Evolutionary conservation across 2,888 invertebrate species (phyloP).

Genomic region (Drosophila ezoana): DNA sequence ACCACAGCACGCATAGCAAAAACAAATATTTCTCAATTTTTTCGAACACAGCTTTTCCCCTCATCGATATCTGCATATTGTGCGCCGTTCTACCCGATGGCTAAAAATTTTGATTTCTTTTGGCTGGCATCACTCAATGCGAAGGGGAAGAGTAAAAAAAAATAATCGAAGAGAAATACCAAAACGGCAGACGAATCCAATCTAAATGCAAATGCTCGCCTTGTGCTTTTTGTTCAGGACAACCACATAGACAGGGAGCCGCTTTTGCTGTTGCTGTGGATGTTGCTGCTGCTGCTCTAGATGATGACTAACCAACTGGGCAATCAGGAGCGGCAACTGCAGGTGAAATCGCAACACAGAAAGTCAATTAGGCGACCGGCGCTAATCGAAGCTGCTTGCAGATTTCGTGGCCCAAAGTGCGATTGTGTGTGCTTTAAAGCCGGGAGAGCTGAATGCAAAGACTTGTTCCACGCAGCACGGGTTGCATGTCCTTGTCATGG

Average conservation of each 20-base stretch:
- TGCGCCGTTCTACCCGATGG: constrained; percentile 22
- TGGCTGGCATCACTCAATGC: constrained; percentile 65
- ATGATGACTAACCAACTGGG: constrained; percentile 20
- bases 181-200: constrained; percentile 70
- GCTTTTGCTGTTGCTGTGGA: neutral
- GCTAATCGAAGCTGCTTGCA: constrained; percentile 64
- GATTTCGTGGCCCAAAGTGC: constrained; percentile 29
- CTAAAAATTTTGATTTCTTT: constrained; percentile 73
- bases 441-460: constrained; percentile 12
- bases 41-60: neutral
- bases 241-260: constrained; percentile 34
- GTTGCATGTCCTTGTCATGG: constrained; percentile 22
- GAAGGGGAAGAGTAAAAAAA: neutral
- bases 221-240: constrained; percentile 58
- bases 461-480: neutral
- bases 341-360: constrained; percentile 77
- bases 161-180: constrained; percentile 14
- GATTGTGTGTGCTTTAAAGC: constrained; percentile 14
- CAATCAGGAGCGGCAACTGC: constrained; percentile 26
- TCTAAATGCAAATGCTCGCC: constrained; percentile 76
- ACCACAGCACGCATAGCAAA: constrained; percentile 35
- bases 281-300: neutral
- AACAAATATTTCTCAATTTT: constrained; percentile 48
- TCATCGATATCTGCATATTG: constrained; percentile 50
- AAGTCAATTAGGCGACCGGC: constrained; percentile 73